Evolutionary conservation across 2,113 vertebrate genomes (phyloP).

Genomic region (Antennarius striatus): DNA sequence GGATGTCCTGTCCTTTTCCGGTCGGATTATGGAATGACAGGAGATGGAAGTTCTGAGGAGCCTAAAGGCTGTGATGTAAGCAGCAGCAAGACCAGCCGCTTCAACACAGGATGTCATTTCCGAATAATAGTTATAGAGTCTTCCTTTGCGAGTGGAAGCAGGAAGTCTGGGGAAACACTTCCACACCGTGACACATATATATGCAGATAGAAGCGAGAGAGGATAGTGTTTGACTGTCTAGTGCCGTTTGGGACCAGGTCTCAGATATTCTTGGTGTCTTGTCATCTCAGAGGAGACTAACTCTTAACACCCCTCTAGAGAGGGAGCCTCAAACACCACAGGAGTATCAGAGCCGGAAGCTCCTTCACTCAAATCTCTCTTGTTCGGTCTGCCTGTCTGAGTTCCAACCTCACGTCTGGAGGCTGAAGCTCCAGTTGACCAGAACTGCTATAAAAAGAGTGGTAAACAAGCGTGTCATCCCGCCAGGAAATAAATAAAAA

Average conservation of each 20-base stretch:
- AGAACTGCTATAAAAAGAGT: constrained; percentile 52
- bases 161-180: not conserved
- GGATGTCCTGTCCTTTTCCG: too few relatives aligned
- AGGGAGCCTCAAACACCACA: constrained; percentile 40
- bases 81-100: constrained; percentile 36
- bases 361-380: constrained; percentile 41
- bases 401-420: constrained; percentile 29
- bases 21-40: too few relatives aligned
- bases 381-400: constrained; percentile 50
- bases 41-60: not conserved
- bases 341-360: constrained; percentile 49
- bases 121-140: too few relatives aligned
- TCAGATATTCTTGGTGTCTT: constrained; percentile 52
- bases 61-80: constrained; percentile 56
- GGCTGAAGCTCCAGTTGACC: constrained; percentile 42
- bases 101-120: not conserved
- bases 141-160: too few relatives aligned
- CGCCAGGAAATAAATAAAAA: constrained; percentile 13
- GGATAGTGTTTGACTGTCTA: constrained; percentile 53
- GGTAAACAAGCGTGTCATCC: constrained; percentile 20
- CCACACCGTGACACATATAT: not conserved
- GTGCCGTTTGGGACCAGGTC: constrained; percentile 49
- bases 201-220: constrained; percentile 8
- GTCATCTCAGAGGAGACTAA: constrained; percentile 63
- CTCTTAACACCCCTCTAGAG: constrained; percentile 62